Percentiles rank a stretch among this genome's conserved stretches.
Conservation (phyloP, 2,797 vertebrate genomes). For the Chiloscyllium punctatum region DNA sequence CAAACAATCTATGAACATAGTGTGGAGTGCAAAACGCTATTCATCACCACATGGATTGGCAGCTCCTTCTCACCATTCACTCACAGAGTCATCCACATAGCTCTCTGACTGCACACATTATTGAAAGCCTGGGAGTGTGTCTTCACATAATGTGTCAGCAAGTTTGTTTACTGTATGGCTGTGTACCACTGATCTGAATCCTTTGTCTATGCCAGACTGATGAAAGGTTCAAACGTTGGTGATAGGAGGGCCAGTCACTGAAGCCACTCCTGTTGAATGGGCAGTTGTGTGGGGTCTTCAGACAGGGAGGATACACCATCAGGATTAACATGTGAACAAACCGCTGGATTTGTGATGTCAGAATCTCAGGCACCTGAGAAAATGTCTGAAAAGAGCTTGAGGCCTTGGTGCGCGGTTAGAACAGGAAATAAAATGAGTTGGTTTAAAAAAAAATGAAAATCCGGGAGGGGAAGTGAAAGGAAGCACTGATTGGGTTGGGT, state of each 20-base stretch:
- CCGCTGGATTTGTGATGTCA: not conserved
- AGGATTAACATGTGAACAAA: no score
- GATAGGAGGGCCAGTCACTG: not conserved
- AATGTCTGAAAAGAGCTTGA: not conserved
- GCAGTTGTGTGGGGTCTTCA: not conserved
- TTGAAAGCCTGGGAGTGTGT: not conserved
- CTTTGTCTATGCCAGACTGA: not conserved
- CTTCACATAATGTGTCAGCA: not conserved
- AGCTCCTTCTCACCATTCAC: not conserved
- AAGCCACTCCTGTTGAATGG: not conserved
- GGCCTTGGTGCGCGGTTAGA: not conserved
- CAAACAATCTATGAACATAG: no score
- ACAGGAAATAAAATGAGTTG: not conserved
- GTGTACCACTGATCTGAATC: not conserved
- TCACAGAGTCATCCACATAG: not conserved
- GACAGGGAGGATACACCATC: not conserved
- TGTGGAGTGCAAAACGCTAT: not conserved
- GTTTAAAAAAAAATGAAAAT: not conserved
- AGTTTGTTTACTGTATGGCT: not conserved
- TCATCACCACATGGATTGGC: not conserved
- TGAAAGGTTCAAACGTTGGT: not conserved
- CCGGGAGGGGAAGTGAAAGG: not conserved
- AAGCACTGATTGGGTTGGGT: not conserved
- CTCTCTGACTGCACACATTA: not conserved
- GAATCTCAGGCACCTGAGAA: not conserved